A percentile compares a stretch with the other conserved stretches of the same genome.
Conservation (phyloP, 2,113 vertebrate species). For the Indri indri region DNA sequence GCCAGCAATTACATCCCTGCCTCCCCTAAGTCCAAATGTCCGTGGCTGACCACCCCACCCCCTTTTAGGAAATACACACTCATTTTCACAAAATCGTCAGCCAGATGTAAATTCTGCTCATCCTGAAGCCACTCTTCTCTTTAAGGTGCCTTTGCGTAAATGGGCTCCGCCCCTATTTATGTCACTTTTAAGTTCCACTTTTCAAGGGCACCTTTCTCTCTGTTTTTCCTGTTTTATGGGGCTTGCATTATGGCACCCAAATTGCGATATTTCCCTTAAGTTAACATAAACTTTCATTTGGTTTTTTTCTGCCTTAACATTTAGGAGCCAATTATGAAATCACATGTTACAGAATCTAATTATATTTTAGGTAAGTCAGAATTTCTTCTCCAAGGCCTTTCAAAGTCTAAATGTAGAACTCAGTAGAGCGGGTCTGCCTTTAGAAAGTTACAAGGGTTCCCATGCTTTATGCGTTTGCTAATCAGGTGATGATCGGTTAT, state of each 20-base stretch:
- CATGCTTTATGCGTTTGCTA: no score
- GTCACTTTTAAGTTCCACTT: background rate
- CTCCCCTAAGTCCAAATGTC: background rate
- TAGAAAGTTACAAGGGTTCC: background rate
- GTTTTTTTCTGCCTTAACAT: background rate
- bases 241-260: rapidly evolving
- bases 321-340: background rate
- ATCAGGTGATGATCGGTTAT: background rate
- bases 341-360: background rate
- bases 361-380: background rate
- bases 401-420: background rate
- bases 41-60: background rate
- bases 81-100: background rate
- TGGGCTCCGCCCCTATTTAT: background rate
- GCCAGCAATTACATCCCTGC: background rate
- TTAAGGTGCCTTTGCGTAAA: background rate
- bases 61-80: background rate
- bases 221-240: background rate
- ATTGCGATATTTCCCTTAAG: background rate
- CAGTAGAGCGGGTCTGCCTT: background rate
- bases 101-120: background rate
- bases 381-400: background rate
- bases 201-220: background rate
- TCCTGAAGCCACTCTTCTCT: background rate
- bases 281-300: background rate